Evolutionary conservation across 2,888 invertebrate species (phyloP).

Genomic region (Megalurothrips usitatus): DNA sequence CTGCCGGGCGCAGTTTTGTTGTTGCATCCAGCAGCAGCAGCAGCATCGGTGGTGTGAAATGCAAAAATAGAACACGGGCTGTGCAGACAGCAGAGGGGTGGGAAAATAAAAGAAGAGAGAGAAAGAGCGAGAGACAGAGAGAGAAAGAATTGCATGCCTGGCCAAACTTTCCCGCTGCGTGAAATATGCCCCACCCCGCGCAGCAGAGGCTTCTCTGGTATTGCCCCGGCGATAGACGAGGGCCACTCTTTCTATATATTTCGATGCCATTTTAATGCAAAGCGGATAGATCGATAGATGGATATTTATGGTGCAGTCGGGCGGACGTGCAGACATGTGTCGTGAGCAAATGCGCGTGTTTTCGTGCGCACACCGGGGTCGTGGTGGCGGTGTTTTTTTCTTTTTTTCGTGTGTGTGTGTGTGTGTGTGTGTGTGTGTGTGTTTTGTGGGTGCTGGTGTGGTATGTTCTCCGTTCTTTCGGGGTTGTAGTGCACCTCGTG

Average conservation of each 20-base stretch:
- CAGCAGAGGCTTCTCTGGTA: neutral
- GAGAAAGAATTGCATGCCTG: neutral
- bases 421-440: neutral
- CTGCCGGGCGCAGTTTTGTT: neutral
- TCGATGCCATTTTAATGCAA: conserved; percentile 14
- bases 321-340: neutral
- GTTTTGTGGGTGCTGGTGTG: no score
- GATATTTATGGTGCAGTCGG: conserved; percentile 17
- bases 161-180: no score
- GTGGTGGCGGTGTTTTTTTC: neutral
- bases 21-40: neutral
- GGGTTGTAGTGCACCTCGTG: neutral
- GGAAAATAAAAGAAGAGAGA: no score
- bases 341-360: no score
- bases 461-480: no score
- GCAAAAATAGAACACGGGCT: neutral
- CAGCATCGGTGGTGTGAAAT: conserved; percentile 12
- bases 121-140: neutral
- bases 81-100: no score
- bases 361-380: no score
- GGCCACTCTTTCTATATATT: conserved; percentile 19
- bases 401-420: neutral
- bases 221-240: conserved; percentile 13
- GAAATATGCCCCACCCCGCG: neutral
- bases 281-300: conserved; percentile 20